These are phyloP conservation scores for Littorina saxatilis DNA, from an alignment of 1,140 invertebrate genomes.

Conservation along the genomic window DNA sequence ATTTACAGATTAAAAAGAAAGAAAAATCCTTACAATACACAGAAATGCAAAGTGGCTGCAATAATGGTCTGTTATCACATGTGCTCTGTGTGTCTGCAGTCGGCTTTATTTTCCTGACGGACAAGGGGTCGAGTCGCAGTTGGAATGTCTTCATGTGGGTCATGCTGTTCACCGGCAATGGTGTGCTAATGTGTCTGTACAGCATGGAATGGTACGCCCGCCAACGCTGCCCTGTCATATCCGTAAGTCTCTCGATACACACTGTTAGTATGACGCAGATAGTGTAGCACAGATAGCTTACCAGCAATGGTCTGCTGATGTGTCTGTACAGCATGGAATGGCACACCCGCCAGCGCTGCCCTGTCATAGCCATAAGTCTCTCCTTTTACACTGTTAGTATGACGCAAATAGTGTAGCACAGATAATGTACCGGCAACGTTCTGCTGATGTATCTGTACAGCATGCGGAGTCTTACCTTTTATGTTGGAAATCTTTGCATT, in stretches of 20 bases:
- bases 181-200: slow-evolving; percentile 86
- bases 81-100: slow-evolving; percentile 73
- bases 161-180: slow-evolving; percentile 85
- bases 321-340: slow-evolving; percentile 90
- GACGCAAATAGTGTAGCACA: neutral
- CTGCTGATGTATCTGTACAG: slow-evolving; percentile 86
- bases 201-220: slow-evolving; percentile 91
- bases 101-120: slow-evolving; percentile 78
- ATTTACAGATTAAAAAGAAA: too few relatives aligned
- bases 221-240: slow-evolving; percentile 82
- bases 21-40: too few relatives aligned
- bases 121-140: slow-evolving; percentile 66
- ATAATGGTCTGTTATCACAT: too few relatives aligned
- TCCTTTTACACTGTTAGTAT: too few relatives aligned
- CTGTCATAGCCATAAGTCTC: slow-evolving; percentile 72
- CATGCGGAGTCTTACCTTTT: slow-evolving; percentile 74
- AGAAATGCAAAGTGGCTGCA: too few relatives aligned
- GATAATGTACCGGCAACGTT: slow-evolving; percentile 83
- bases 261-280: neutral
- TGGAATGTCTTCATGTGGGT: slow-evolving; percentile 90
- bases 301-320: slow-evolving; percentile 86
- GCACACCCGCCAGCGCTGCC: slow-evolving; percentile 89
- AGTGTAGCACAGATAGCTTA: slow-evolving; percentile 76
- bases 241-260: slow-evolving; percentile 68
- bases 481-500: neutral